Percentiles rank a stretch among this genome's conserved stretches.
Evolutionary conservation across 2,113 vertebrate species (phyloP).

Genomic region (Leucoraja erinaceus): DNA sequence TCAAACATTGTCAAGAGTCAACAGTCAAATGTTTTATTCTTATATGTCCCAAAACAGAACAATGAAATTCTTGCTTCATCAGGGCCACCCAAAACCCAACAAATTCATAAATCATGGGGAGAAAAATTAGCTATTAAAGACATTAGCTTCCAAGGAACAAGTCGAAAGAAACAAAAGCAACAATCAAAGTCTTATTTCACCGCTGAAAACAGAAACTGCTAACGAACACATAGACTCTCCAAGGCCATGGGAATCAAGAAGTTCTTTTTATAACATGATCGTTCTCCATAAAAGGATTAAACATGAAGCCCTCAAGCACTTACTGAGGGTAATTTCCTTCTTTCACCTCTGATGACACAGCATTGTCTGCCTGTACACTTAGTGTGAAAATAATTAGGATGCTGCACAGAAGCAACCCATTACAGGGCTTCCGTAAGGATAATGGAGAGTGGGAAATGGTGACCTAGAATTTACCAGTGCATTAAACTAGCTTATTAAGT

Average conservation of each 20-base stretch:
- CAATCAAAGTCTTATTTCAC: background rate
- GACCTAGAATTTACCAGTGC: background rate
- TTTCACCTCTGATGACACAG: background rate
- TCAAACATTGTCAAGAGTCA: no score
- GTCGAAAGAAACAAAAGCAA: background rate
- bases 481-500: conserved; percentile 12
- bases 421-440: background rate
- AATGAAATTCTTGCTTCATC: no score
- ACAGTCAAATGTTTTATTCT: no score
- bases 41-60: no score
- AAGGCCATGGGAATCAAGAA: background rate
- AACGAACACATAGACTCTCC: background rate
- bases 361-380: background rate
- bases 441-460: background rate
- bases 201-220: background rate
- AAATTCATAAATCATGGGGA: no score
- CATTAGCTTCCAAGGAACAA: background rate
- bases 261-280: background rate
- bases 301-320: background rate
- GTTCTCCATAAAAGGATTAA: background rate
- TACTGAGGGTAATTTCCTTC: background rate
- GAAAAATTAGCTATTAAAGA: background rate
- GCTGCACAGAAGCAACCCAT: background rate
- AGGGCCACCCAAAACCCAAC: no score
- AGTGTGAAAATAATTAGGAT: conserved; percentile 12